A percentile compares a stretch with the other conserved stretches of the same genome.
Evolutionary conservation across 2,113 vertebrate species (phyloP).

Genomic region (Ranitomeya imitator): DNA sequence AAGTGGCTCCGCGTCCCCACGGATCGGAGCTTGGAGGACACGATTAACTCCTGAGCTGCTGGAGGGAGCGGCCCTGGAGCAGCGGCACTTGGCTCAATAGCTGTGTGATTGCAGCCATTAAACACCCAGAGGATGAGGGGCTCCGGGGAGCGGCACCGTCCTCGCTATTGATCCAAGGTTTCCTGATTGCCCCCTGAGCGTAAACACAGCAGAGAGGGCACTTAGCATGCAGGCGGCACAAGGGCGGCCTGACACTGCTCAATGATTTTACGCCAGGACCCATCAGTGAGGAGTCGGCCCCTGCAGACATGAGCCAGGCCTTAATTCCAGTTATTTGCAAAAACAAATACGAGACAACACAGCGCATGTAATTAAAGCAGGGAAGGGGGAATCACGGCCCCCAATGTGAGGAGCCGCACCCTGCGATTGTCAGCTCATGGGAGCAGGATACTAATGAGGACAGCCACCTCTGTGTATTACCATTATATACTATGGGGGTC

Average conservation of each 20-base stretch:
- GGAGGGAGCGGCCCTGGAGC: constrained; percentile 23
- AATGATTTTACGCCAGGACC: constrained; percentile 55
- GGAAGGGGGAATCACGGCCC: background rate
- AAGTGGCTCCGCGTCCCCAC: background rate
- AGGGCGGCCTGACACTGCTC: constrained; percentile 52
- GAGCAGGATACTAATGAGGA: too few relatives aligned
- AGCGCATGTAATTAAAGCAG: constrained; percentile 23
- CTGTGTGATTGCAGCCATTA: constrained; percentile 50
- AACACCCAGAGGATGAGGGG: constrained; percentile 43
- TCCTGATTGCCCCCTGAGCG: constrained; percentile 55
- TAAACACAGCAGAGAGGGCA: constrained; percentile 47
- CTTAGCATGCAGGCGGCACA: constrained; percentile 52
- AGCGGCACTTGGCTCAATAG: constrained; percentile 41
- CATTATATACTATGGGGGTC: too few relatives aligned
- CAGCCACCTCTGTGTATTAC: too few relatives aligned
- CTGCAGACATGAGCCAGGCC: constrained; percentile 35
- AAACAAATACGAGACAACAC: constrained; percentile 45
- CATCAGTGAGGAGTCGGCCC: constrained; percentile 47
- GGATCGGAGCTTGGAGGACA: background rate
- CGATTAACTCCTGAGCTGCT: constrained; percentile 29
- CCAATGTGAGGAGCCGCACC: too few relatives aligned
- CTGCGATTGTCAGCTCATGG: too few relatives aligned
- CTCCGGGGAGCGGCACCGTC: constrained; percentile 46
- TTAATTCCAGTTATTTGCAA: constrained; percentile 52
- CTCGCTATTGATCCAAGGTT: constrained; percentile 57